Evolutionary conservation across 23 tunicate genomes (phyloP).

Genomic region (Ciona savignyi): DNA sequence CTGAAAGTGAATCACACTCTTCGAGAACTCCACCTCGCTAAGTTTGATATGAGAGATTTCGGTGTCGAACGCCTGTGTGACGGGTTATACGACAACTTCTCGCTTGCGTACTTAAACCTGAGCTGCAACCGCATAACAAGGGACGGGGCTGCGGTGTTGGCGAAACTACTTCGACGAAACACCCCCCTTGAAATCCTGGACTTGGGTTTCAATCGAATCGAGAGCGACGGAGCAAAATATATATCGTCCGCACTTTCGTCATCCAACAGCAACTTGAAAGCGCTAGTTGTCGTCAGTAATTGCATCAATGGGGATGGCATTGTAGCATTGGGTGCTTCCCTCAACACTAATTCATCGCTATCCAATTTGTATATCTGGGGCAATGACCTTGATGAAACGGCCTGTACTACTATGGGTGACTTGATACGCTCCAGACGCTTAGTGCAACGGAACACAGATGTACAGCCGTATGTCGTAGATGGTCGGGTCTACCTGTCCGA

Average conservation of each 20-base stretch:
- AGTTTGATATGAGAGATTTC: conserved; percentile 71
- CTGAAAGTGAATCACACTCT: conserved; percentile 54
- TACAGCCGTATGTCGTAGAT: conserved; percentile 74
- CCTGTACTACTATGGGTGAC: conserved; percentile 49
- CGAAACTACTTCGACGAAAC: conserved; percentile 56
- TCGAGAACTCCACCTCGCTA: conserved; percentile 63
- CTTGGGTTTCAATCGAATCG: conserved; percentile 64
- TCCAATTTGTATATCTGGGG: conserved; percentile 92
- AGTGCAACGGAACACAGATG: conserved; percentile 65
- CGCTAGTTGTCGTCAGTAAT: conserved; percentile 55
- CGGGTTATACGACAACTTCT: conserved; percentile 58
- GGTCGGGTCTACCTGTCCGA: conserved; percentile 56
- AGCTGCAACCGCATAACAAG: conserved; percentile 78
- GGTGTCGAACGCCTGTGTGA: conserved; percentile 85
- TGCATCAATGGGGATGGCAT: conserved; percentile 70
- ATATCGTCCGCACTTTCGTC: conserved; percentile 42
- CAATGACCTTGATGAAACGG: conserved; percentile 48
- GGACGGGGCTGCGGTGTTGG: conserved; percentile 58
- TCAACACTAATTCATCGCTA: conserved; percentile 50
- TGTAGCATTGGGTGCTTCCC: conserved; percentile 37
- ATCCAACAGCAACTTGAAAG: conserved; percentile 73
- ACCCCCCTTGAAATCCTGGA: conserved; percentile 89
- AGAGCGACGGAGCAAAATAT: conserved; percentile 69
- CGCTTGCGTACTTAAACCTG: conserved; percentile 57
- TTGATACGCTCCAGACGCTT: conserved; percentile 38